A percentile compares a stretch with the other conserved stretches of the same genome.
These are phyloP conservation scores for Euplexia lucipara DNA, from an alignment of 2,888 invertebrate genomes.

Conservation along the genomic window DNA sequence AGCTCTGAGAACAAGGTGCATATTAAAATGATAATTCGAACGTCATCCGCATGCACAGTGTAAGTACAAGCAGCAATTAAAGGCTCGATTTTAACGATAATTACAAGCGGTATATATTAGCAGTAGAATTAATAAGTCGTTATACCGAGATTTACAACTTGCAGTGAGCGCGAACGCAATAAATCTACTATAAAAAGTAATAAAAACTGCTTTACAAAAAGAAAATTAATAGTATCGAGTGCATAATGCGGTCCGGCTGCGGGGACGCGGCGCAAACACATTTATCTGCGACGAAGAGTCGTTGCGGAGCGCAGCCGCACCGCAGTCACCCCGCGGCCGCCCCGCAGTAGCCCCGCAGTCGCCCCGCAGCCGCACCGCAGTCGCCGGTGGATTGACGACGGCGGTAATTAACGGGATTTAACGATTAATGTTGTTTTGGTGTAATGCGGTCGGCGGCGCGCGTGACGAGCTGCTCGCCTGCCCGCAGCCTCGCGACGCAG, in stretches of 20 bases:
- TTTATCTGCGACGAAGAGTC: slow-evolving; percentile 52
- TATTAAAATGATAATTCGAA: slow-evolving; percentile 26
- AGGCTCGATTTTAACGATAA: slow-evolving; percentile 37
- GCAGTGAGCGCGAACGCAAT: slow-evolving; percentile 44
- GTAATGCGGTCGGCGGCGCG: slow-evolving; percentile 58
- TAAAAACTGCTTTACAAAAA: slow-evolving; percentile 56
- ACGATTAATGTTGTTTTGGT: slow-evolving; percentile 68
- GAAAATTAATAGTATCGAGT: slow-evolving; percentile 61
- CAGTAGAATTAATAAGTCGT: slow-evolving; percentile 61
- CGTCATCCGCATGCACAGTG: slow-evolving; percentile 18
- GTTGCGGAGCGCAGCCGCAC: slow-evolving; percentile 24
- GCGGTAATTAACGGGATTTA: slow-evolving; percentile 67
- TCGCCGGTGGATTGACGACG: slow-evolving; percentile 59
- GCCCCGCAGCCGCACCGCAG: slow-evolving; percentile 47
- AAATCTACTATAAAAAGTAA: slow-evolving; percentile 49
- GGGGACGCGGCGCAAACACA: slow-evolving; percentile 54
- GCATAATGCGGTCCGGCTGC: slow-evolving; percentile 58
- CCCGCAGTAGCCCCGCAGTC: slow-evolving; percentile 44
- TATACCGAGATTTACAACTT: slow-evolving; percentile 54
- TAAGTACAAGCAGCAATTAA: slow-evolving; percentile 8
- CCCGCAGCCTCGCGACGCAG: slow-evolving; percentile 11
- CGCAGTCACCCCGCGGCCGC: slow-evolving; percentile 38
- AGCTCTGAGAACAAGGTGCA: slow-evolving; percentile 1
- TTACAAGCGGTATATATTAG: slow-evolving; percentile 53
- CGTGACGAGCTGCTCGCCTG: slow-evolving; percentile 49